Percentiles rank a stretch among this genome's conserved stretches.
phyloP scores from a whole-genome alignment of 2,113 vertebrate genomes.

The Azemiops feae region DNA sequence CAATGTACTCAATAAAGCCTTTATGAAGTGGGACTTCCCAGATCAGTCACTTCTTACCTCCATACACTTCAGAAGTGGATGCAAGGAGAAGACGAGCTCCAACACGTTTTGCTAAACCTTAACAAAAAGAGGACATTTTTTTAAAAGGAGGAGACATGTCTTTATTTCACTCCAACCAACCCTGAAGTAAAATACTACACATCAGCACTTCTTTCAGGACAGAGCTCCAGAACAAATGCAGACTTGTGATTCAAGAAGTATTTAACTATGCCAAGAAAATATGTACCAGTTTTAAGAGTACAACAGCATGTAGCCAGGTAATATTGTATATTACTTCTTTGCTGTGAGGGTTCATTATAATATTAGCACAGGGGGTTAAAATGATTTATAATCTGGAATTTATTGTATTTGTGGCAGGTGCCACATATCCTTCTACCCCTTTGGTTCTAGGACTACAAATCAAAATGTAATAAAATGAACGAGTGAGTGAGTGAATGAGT shows the following conservation, averaged over 20 bases:
- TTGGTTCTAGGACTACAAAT: not conserved
- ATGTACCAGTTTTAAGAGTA: not conserved
- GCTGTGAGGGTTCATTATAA: not conserved
- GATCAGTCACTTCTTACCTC: conserved; percentile 78
- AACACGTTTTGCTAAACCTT: conserved; percentile 94
- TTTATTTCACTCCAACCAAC: not conserved
- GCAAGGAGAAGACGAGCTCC: conserved; percentile 94
- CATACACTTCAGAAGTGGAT: conserved; percentile 96
- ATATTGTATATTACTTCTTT: not conserved
- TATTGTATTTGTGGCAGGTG: not conserved
- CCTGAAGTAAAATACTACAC: not conserved
- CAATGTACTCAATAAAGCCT: not conserved
- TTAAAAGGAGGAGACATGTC: not conserved
- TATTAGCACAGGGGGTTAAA: not conserved
- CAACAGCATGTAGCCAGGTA: not conserved
- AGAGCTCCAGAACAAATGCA: not conserved
- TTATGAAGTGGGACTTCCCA: not conserved
- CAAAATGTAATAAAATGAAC: not conserved
- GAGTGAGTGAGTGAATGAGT: not conserved
- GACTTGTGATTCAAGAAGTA: not conserved
- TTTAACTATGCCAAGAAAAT: not conserved
- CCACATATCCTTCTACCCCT: not conserved
- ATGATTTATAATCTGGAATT: not conserved
- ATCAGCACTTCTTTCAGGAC: not conserved
- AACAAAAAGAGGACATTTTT: conserved; percentile 15